These are phyloP conservation scores for Hydrophis major DNA, from an alignment of 2,797 vertebrate genomes.

Conservation along the genomic window DNA sequence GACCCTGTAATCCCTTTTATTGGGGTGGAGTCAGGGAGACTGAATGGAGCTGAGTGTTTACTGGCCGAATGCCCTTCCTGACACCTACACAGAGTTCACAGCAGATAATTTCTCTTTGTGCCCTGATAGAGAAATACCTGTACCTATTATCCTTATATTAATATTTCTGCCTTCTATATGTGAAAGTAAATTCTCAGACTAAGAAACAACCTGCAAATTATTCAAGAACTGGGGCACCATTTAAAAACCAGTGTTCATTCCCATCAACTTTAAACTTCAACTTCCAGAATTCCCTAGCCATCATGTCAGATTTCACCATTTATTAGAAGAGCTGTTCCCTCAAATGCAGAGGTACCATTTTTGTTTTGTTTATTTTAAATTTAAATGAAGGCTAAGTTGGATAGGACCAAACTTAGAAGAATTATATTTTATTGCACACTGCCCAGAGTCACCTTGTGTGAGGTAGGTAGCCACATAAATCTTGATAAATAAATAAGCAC, in stretches of 20 bases:
- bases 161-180: neutral
- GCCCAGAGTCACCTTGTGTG: neutral
- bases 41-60: no score
- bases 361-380: neutral
- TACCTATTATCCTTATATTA: fast-evolving
- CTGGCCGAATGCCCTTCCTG: no score
- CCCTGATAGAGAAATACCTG: neutral
- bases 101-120: no score
- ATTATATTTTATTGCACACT: neutral
- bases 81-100: no score
- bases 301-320: neutral
- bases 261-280: neutral
- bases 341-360: neutral
- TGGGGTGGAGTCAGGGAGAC: no score
- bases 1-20: no score
- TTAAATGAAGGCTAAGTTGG: neutral
- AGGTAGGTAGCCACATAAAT: neutral
- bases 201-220: neutral
- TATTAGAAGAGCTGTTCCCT: neutral
- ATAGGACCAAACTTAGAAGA: neutral
- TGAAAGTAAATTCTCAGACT: neutral
- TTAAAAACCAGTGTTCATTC: neutral
- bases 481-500: neutral
- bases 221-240: neutral
- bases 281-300: neutral